These are phyloP conservation scores for Otus sunia DNA, from an alignment of 2,113 vertebrate species.

Conservation along the genomic window DNA sequence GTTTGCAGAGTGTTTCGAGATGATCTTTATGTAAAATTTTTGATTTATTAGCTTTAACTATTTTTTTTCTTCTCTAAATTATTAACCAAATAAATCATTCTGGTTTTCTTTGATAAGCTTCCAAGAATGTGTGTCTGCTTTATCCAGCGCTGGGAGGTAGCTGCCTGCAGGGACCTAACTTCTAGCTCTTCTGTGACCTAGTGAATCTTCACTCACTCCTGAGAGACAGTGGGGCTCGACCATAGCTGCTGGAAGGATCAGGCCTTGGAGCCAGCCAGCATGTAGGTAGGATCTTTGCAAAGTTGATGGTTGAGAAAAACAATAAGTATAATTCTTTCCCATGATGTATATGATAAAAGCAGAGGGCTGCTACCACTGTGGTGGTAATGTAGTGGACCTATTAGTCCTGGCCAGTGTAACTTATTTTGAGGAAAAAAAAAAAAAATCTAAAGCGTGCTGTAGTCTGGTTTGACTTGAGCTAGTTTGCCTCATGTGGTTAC, in stretches of 20 bases:
- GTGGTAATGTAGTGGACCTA: not conserved
- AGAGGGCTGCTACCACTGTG: not conserved
- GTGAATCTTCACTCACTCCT: not conserved
- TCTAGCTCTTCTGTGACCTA: not conserved
- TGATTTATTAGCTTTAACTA: not conserved
- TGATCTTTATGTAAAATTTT: fast-evolving
- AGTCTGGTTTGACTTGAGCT: not conserved
- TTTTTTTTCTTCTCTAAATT: not conserved
- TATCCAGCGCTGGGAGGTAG: not conserved
- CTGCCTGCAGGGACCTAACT: not conserved
- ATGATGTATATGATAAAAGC: not conserved
- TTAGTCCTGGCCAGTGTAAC: not conserved
- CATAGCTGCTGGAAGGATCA: not conserved
- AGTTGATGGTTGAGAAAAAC: not conserved
- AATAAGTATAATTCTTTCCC: not conserved
- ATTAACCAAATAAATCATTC: not conserved
- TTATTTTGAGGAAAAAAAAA: not conserved
- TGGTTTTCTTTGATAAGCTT: not conserved
- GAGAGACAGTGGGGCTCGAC: not conserved
- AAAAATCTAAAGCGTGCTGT: not conserved
- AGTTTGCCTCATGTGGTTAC: not conserved
- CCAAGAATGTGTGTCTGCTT: not conserved
- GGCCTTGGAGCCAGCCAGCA: not conserved
- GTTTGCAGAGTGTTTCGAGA: not conserved
- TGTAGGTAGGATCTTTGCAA: not conserved